These are phyloP conservation scores for Nannoperca australis DNA, from an alignment of 2,797 vertebrate species.

Conservation along the genomic window DNA sequence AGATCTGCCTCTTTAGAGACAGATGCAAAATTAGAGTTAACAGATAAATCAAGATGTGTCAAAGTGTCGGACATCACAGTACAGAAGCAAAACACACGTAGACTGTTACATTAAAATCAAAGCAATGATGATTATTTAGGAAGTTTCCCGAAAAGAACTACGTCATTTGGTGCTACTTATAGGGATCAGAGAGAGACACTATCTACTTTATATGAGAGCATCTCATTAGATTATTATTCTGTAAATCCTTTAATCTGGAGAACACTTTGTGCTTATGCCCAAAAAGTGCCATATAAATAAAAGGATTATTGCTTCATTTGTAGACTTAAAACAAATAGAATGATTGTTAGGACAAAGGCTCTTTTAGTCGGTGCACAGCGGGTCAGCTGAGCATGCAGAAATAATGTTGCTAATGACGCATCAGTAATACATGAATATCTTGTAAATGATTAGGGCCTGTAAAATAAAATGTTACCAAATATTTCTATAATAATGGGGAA, in stretches of 20 bases:
- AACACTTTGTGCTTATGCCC: too few relatives aligned
- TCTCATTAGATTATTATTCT: too few relatives aligned
- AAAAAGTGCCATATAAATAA: too few relatives aligned
- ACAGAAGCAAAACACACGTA: background rate
- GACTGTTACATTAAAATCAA: background rate
- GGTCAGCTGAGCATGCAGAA: background rate
- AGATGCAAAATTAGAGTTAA: conserved; percentile 20
- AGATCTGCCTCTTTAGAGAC: conserved; percentile 46
- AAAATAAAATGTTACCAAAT: background rate
- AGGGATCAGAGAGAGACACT: too few relatives aligned
- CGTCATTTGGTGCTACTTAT: background rate
- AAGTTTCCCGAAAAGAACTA: background rate
- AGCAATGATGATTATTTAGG: background rate
- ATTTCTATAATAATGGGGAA: background rate
- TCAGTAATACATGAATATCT: background rate
- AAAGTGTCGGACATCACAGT: background rate
- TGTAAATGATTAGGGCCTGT: background rate
- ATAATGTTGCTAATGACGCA: background rate
- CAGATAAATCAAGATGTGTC: background rate
- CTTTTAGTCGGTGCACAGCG: background rate
- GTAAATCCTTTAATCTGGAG: too few relatives aligned
- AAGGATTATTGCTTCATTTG: background rate
- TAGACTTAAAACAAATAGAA: background rate
- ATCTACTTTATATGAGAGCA: too few relatives aligned
- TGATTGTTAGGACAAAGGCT: background rate